Evolutionary conservation across 2,113 vertebrate species (phyloP).

Genomic region (Oreochromis niloticus): DNA sequence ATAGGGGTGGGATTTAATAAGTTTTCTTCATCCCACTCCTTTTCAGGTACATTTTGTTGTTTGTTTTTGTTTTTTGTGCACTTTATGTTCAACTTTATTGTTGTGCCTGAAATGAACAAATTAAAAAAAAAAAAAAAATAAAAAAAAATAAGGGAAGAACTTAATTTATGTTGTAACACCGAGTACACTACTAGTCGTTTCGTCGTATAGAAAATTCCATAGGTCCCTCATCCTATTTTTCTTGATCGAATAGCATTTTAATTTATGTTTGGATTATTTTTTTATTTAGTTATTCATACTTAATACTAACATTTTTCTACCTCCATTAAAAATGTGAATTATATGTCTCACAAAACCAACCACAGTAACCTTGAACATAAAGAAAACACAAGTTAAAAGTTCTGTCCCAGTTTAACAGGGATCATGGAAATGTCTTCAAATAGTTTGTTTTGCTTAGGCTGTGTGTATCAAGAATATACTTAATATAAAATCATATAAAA

Average conservation of each 20-base stretch:
- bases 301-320: not conserved
- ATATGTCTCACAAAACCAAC: no score
- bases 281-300: not conserved
- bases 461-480: not conserved
- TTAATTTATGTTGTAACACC: not conserved
- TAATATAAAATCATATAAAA: not conserved
- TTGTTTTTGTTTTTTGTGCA: no score
- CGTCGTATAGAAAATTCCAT: not conserved
- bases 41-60: no score
- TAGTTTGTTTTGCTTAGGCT: not conserved
- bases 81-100: no score
- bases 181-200: not conserved
- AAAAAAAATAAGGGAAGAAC: not conserved
- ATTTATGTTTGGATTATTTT: not conserved
- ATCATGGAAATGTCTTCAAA: not conserved
- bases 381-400: not conserved
- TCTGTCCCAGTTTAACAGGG: not conserved
- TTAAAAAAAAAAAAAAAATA: no score
- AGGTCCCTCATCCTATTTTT: not conserved
- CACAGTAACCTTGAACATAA: not conserved
- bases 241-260: not conserved
- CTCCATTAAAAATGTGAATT: not conserved
- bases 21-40: no score
- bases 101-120: no score
- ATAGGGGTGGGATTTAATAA: no score